Percentiles rank a stretch among this genome's conserved stretches.
Conservation (phyloP, 2,888 invertebrate genomes). For the Idaea straminata region DNA sequence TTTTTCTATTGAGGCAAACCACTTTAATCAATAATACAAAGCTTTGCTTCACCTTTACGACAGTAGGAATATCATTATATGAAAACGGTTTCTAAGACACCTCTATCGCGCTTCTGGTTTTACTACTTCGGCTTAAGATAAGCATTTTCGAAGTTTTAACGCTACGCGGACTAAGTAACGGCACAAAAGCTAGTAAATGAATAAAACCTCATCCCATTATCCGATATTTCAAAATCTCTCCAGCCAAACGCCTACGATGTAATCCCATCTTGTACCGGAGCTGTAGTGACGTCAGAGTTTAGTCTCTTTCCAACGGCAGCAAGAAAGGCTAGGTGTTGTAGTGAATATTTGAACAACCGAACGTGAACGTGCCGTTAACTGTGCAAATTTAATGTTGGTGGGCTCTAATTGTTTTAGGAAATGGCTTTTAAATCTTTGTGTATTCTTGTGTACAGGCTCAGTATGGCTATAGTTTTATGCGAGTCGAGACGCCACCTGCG, state of each 20-base stretch:
- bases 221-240: background rate
- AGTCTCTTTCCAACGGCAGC: constrained; percentile 22
- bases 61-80: no score
- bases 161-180: no score
- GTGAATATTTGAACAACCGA: constrained; percentile 36
- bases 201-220: background rate
- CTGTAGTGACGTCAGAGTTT: background rate
- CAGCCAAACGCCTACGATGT: background rate
- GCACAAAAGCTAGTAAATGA: no score
- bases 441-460: constrained; percentile 23
- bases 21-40: no score
- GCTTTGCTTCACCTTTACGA: no score
- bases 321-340: constrained; percentile 24
- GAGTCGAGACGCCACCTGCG: no score
- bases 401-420: constrained; percentile 48
- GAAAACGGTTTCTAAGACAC: no score
- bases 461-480: background rate
- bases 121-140: no score
- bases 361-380: constrained; percentile 31
- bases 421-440: constrained; percentile 24
- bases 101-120: no score
- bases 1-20: no score
- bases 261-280: background rate
- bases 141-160: no score
- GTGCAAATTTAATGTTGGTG: constrained; percentile 44